phyloP scores from a whole-genome alignment of 2,888 invertebrate genomes.

The Ectemnius cavifrons region DNA sequence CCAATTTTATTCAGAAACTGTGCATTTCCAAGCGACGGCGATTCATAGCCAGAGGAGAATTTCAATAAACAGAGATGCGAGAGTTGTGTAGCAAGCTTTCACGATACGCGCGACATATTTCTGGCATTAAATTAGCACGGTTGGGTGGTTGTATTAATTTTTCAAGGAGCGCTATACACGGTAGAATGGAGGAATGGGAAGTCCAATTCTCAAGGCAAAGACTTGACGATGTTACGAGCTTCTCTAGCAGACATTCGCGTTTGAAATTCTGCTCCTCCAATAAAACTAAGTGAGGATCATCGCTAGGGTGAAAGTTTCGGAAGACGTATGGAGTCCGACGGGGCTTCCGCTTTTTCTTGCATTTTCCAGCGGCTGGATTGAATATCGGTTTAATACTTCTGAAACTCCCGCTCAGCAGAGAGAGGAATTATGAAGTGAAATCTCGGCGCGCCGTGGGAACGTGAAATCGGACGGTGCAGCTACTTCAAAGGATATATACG shows the following conservation, averaged over 20 bases:
- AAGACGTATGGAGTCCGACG: slow-evolving; percentile 24
- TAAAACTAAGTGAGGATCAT: too few relatives aligned
- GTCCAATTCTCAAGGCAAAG: too few relatives aligned
- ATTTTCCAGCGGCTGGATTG: too few relatives aligned
- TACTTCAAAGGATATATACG: slow-evolving; percentile 41
- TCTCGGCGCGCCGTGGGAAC: slow-evolving; percentile 38
- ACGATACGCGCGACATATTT: not conserved
- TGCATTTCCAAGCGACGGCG: too few relatives aligned
- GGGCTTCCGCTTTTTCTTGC: too few relatives aligned
- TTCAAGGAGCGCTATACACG: not conserved
- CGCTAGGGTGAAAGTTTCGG: not conserved
- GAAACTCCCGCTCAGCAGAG: too few relatives aligned
- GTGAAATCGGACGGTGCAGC: slow-evolving; percentile 41
- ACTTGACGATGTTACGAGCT: too few relatives aligned
- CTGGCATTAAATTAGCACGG: not conserved
- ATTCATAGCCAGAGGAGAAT: not conserved
- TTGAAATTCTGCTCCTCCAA: too few relatives aligned
- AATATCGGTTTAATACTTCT: too few relatives aligned
- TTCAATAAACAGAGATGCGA: slow-evolving; percentile 1
- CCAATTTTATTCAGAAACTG: too few relatives aligned
- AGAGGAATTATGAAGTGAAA: slow-evolving; percentile 44
- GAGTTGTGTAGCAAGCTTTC: not conserved
- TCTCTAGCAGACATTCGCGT: too few relatives aligned
- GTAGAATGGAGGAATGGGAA: not conserved
- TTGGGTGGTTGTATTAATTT: not conserved